Conservation (phyloP, 1,140 invertebrate species). For the Leptopilina clavipes region DNA sequence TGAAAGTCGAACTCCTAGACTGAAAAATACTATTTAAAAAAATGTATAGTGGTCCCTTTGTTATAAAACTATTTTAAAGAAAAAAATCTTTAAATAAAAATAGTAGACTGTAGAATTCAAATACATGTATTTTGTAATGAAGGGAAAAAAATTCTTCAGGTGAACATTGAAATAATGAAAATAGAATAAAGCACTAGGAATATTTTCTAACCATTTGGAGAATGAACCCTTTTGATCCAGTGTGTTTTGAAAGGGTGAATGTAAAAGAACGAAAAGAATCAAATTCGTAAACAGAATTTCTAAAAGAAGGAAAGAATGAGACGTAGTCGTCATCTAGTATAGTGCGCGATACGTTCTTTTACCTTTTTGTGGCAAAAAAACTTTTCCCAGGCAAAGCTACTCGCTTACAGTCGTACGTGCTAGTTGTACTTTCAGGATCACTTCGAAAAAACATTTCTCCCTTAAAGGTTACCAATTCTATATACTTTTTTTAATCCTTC, state of each 20-base stretch:
- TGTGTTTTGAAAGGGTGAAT: not conserved
- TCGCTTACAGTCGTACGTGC: not conserved
- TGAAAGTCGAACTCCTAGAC: not conserved
- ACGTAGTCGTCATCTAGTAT: not conserved
- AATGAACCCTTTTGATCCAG: not conserved
- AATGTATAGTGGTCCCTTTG: too few species aligned
- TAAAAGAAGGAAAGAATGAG: not conserved
- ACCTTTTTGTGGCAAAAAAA: constrained; percentile 12
- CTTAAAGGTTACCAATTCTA: not conserved
- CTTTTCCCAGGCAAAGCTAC: not conserved
- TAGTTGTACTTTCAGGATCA: constrained; percentile 3
- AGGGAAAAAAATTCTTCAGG: too few species aligned
- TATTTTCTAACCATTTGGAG: not conserved
- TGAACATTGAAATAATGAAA: not conserved
- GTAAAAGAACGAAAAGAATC: not conserved
- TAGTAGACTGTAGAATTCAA: too few species aligned
- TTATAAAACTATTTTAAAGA: too few species aligned
- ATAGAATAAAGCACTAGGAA: not conserved
- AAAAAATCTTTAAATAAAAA: too few species aligned
- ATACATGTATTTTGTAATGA: too few species aligned
- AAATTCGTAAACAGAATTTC: constrained; percentile 16
- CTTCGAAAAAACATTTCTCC: not conserved
- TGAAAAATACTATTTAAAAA: too few species aligned
- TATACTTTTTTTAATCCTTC: not conserved
- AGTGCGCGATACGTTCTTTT: not conserved